phyloP scores from a whole-genome alignment of 2,888 invertebrate species.

The Leucoptera coffeella region DNA sequence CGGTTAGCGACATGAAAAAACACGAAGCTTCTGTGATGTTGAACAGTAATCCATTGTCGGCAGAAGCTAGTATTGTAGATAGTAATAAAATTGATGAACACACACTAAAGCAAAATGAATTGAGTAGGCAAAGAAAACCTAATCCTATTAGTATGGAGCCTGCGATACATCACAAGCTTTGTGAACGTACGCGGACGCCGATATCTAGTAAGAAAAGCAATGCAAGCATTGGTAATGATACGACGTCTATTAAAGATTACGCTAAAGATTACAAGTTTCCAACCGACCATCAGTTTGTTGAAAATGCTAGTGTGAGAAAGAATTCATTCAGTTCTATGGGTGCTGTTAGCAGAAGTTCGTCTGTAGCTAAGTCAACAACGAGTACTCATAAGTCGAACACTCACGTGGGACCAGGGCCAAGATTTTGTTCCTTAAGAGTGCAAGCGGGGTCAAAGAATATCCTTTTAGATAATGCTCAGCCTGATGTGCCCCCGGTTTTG shows the following conservation, averaged over 20 bases:
- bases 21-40: neutral
- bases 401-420: conserved; percentile 57
- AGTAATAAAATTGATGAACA: neutral
- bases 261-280: conserved; percentile 19
- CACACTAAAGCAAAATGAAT: neutral
- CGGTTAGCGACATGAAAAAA: conserved; percentile 9
- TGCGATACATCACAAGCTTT: conserved; percentile 56
- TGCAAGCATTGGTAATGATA: conserved; percentile 26
- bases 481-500: conserved; percentile 64
- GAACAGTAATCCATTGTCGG: no score
- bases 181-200: conserved; percentile 45
- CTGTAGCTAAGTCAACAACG: conserved; percentile 40
- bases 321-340: conserved; percentile 42
- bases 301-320: conserved; percentile 20
- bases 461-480: conserved; percentile 70
- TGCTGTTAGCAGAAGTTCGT: conserved; percentile 38
- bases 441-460: conserved; percentile 77
- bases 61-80: neutral
- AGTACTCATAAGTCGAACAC: conserved; percentile 43
- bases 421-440: conserved; percentile 70
- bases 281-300: conserved; percentile 15
- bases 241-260: conserved; percentile 21
- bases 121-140: neutral
- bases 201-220: conserved; percentile 37
- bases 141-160: conserved; percentile 24